Percentiles rank a stretch among this genome's conserved stretches.
Conservation (phyloP, 2,797 vertebrate genomes). For the Anguilla megastoma region DNA sequence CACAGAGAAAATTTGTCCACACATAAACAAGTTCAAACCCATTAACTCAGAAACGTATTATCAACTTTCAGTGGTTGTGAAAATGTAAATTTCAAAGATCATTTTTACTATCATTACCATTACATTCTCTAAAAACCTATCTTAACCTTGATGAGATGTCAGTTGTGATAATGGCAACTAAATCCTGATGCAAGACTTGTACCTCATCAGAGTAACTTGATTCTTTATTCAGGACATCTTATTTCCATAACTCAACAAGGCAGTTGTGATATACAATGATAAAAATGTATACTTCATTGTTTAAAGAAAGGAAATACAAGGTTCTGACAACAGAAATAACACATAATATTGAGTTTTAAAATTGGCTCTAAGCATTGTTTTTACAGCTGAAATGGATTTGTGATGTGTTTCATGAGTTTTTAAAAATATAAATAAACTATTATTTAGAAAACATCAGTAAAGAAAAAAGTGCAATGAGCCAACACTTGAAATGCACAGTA, state of each 20-base stretch:
- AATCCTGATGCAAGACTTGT: slow-evolving; percentile 22
- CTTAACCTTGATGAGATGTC: not conserved
- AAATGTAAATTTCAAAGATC: not conserved
- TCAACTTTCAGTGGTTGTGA: not conserved
- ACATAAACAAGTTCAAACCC: not conserved
- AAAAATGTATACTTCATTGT: slow-evolving; percentile 23
- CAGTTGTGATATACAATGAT: slow-evolving; percentile 24
- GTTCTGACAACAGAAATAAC: slow-evolving; percentile 21
- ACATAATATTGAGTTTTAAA: slow-evolving; percentile 25
- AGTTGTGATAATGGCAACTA: not conserved
- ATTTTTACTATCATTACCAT: not conserved
- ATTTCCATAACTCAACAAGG: slow-evolving; percentile 18
- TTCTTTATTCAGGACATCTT: slow-evolving; percentile 18
- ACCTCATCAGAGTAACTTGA: slow-evolving; percentile 12
- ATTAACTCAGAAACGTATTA: not conserved
- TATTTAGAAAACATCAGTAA: slow-evolving; percentile 14
- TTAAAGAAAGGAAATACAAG: slow-evolving; percentile 23
- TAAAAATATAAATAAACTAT: slow-evolving; percentile 29
- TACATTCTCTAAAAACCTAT: not conserved
- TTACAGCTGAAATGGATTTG: not conserved
- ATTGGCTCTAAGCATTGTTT: slow-evolving; percentile 16
- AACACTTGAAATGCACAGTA: slow-evolving; percentile 24
- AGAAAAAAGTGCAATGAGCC: slow-evolving; percentile 23
- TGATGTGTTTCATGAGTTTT: slow-evolving; percentile 10
- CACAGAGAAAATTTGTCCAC: not conserved